Evolutionary conservation across 2,888 invertebrate species (phyloP).

Genomic region (Drosophila multiciliata): DNA sequence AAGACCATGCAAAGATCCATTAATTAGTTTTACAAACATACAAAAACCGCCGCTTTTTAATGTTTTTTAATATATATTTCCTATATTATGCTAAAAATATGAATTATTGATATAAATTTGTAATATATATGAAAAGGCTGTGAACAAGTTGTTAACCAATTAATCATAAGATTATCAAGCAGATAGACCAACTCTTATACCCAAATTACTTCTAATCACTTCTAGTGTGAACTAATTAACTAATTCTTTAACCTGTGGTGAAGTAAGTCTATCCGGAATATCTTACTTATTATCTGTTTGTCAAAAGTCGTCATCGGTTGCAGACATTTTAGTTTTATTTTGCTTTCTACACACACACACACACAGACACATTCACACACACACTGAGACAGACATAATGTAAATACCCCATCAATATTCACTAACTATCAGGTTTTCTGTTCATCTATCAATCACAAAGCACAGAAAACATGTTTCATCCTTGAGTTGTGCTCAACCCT

Average conservation of each 20-base stretch:
- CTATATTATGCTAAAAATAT: background rate
- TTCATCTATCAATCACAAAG: slow-evolving; percentile 6
- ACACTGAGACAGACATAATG: background rate
- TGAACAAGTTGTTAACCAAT: background rate
- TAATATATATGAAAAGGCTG: background rate
- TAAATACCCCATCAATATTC: slow-evolving; percentile 9
- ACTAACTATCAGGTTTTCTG: slow-evolving; percentile 5
- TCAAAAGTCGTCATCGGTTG: background rate
- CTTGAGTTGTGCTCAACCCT: background rate
- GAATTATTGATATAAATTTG: background rate
- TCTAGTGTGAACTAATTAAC: background rate
- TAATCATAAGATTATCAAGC: background rate
- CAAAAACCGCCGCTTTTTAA: background rate
- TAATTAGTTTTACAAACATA: background rate
- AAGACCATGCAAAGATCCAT: background rate
- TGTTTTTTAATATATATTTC: background rate
- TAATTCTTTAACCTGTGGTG: background rate
- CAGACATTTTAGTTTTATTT: background rate
- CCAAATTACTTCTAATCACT: background rate
- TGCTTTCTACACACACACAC: background rate
- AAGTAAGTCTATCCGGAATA: background rate
- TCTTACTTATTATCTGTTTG: background rate
- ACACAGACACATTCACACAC: background rate
- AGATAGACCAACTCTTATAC: background rate
- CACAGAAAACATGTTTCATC: slow-evolving; percentile 15